phyloP scores from a whole-genome alignment of 1,140 invertebrate genomes.

The Meloidogyne floridensis region DNA sequence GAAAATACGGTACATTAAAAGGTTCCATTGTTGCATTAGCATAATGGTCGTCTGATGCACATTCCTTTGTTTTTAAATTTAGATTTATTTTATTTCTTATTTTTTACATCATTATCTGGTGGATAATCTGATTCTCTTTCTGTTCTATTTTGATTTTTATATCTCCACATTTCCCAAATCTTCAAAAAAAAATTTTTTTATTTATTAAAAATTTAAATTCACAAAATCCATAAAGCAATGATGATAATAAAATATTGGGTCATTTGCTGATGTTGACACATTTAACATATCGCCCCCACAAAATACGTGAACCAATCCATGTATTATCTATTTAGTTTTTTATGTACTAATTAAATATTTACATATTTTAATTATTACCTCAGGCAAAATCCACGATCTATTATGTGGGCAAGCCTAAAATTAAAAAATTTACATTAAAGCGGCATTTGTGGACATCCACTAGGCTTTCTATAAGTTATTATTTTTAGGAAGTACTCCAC shows the following conservation, averaged over 20 bases:
- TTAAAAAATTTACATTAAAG: neutral
- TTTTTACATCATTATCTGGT: conserved; percentile 47
- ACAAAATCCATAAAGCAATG: conserved; percentile 66
- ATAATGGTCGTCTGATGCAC: conserved; percentile 53
- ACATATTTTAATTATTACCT: neutral
- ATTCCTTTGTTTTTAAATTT: conserved; percentile 22
- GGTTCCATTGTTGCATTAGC: conserved; percentile 52
- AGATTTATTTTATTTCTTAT: conserved; percentile 46
- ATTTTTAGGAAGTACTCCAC: no score
- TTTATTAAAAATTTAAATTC: conserved; percentile 50
- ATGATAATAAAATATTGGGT: conserved; percentile 53
- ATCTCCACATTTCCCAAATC: conserved; percentile 49
- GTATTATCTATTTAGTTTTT: neutral
- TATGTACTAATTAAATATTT: neutral
- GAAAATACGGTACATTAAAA: conserved; percentile 22
- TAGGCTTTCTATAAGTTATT: no score
- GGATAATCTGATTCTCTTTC: conserved; percentile 53
- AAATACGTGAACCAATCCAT: conserved; percentile 42
- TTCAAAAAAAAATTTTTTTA: conserved; percentile 60
- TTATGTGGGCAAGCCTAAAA: neutral
- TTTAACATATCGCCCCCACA: conserved; percentile 61
- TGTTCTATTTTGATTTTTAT: conserved; percentile 31
- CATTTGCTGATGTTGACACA: conserved; percentile 50
- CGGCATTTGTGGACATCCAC: no score
- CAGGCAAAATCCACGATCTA: conserved; percentile 1